These are phyloP conservation scores for Scophthalmus maximus DNA, from an alignment of 2,113 vertebrate species.

Conservation along the genomic window DNA sequence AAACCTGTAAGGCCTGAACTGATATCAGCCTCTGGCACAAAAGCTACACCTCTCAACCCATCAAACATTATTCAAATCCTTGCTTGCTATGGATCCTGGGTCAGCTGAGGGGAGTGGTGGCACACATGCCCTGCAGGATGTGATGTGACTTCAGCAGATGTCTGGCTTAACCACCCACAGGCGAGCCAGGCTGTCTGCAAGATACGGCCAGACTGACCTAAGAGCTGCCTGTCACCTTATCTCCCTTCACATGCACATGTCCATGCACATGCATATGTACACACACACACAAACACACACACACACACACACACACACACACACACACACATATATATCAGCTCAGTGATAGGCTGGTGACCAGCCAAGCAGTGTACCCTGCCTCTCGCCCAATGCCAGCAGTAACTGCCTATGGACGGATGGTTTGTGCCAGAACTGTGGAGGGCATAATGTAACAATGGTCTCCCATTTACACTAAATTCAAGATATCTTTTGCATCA, in stretches of 20 bases:
- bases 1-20: slow-evolving; percentile 36
- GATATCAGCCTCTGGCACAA: slow-evolving; percentile 43
- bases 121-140: slow-evolving; percentile 54
- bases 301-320: background rate
- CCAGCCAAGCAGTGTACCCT: background rate
- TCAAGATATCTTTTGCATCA: background rate
- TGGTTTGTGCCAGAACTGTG: background rate
- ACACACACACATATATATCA: background rate
- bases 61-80: slow-evolving; percentile 64
- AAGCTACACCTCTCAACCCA: slow-evolving; percentile 37
- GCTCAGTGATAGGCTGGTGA: no score
- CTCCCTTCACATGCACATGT: slow-evolving; percentile 31
- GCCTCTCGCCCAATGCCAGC: background rate
- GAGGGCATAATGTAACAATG: background rate
- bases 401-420: background rate
- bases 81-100: slow-evolving; percentile 35
- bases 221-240: slow-evolving; percentile 69
- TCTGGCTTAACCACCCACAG: slow-evolving; percentile 65
- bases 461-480: background rate
- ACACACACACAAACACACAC: slow-evolving; percentile 3
- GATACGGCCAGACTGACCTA: slow-evolving; percentile 64
- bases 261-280: background rate
- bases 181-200: slow-evolving; percentile 57
- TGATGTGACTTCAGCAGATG: slow-evolving; percentile 63
- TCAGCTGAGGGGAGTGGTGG: slow-evolving; percentile 51